Conservation (phyloP, 2,888 invertebrate species). For the Eupithecia tripunctaria region DNA sequence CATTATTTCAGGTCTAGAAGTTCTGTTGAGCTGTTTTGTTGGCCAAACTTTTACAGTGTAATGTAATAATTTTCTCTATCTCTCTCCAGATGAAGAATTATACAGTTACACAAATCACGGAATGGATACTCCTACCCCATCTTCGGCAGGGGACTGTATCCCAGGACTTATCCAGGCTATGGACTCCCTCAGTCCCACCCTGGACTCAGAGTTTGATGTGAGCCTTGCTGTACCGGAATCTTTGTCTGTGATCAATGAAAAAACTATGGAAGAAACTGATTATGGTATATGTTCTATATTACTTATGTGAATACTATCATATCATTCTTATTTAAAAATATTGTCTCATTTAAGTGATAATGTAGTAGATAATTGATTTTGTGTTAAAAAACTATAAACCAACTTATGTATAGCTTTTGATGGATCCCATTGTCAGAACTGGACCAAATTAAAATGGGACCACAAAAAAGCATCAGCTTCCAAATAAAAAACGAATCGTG, state of each 20-base stretch:
- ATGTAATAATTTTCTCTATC: neutral
- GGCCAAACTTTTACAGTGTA: neutral
- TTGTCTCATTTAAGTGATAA: neutral
- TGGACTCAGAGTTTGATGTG: slow-evolving; percentile 92
- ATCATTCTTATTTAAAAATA: too few relatives aligned
- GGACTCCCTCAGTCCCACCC: slow-evolving; percentile 79
- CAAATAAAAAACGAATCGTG: too few relatives aligned
- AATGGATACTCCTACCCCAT: slow-evolving; percentile 77
- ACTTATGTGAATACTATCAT: neutral
- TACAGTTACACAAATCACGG: slow-evolving; percentile 79
- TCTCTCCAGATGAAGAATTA: slow-evolving; percentile 71
- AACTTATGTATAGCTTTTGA: too few relatives aligned
- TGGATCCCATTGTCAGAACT: too few relatives aligned
- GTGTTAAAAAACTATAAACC: too few relatives aligned
- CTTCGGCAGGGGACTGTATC: slow-evolving; percentile 71
- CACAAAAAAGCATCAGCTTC: too few relatives aligned
- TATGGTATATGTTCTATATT: too few relatives aligned
- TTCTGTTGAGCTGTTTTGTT: neutral
- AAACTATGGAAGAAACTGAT: slow-evolving; percentile 66
- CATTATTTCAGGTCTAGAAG: too few relatives aligned
- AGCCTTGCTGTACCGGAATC: slow-evolving; percentile 91
- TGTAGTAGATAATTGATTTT: neutral
- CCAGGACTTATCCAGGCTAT: slow-evolving; percentile 78
- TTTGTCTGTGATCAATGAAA: slow-evolving; percentile 86
- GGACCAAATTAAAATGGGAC: too few relatives aligned